phyloP scores from a whole-genome alignment of 2,113 vertebrate genomes.

The Cheilinus undulatus region DNA sequence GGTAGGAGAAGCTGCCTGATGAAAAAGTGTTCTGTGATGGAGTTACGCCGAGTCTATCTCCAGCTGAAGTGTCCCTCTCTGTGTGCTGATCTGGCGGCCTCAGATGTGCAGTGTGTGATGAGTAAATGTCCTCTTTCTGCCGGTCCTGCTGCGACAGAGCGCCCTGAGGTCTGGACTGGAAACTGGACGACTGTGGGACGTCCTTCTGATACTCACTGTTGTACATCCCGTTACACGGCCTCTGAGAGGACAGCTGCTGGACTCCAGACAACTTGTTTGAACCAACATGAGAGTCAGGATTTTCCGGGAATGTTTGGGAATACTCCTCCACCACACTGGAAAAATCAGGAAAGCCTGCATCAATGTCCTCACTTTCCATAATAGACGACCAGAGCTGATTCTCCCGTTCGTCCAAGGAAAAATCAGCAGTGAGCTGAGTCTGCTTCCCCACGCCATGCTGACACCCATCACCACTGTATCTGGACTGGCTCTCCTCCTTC shows the following conservation, averaged over 20 bases:
- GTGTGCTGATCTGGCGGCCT: not conserved
- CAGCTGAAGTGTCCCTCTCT: conserved; percentile 12
- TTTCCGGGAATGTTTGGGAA: conserved; percentile 61
- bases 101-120: conserved; percentile 15
- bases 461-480: conserved; percentile 59
- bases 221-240: conserved; percentile 64
- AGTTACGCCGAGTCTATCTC: not conserved
- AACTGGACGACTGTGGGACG: conserved; percentile 36
- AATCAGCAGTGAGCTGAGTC: conserved; percentile 39
- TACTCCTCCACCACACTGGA: conserved; percentile 78
- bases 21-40: conserved; percentile 47
- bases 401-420: conserved; percentile 72
- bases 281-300: conserved; percentile 35
- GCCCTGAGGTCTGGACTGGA: conserved; percentile 32
- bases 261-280: conserved; percentile 20
- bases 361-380: conserved; percentile 73
- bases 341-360: conserved; percentile 76
- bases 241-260: conserved; percentile 46
- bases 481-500: conserved; percentile 65
- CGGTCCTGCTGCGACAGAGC: conserved; percentile 44
- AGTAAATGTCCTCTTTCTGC: conserved; percentile 50
- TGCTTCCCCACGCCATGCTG: conserved; percentile 62
- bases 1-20: conserved; percentile 12
- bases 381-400: conserved; percentile 76
- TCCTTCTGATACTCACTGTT: conserved; percentile 65